Evolutionary conservation across 2,113 vertebrate species (phyloP).

Genomic region (Acrocephalus kingi): DNA sequence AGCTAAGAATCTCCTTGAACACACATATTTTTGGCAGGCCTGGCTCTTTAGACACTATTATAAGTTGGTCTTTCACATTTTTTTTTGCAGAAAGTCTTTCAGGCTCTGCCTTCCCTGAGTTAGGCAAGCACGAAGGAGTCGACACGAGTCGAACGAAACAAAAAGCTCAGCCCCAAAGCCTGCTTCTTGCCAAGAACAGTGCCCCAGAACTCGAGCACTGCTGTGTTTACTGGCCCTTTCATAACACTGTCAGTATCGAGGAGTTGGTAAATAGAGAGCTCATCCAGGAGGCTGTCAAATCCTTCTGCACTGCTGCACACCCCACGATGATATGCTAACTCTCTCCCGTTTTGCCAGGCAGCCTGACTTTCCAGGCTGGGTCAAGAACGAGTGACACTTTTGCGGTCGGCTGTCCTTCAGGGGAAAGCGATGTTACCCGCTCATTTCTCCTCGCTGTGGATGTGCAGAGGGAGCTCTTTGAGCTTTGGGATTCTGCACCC

Average conservation of each 20-base stretch:
- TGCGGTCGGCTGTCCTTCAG: conserved; percentile 61
- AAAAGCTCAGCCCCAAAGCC: conserved; percentile 5
- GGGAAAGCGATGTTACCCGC: conserved; percentile 51
- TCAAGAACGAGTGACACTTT: conserved; percentile 65
- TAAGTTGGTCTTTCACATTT: conserved; percentile 22
- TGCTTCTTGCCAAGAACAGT: conserved; percentile 60
- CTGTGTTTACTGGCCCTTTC: conserved; percentile 61
- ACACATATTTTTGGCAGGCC: conserved; percentile 32
- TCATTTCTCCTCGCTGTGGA: not conserved
- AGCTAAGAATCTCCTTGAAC: not conserved
- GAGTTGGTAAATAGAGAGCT: conserved; percentile 60
- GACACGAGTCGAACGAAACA: not conserved
- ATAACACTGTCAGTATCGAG: conserved; percentile 45
- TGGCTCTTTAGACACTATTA: conserved; percentile 36
- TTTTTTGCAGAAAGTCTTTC: conserved; percentile 20
- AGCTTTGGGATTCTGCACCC: not conserved
- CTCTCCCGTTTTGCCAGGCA: conserved; percentile 67
- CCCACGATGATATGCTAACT: conserved; percentile 50
- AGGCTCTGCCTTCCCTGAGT: conserved; percentile 37
- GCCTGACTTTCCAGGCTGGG: conserved; percentile 70
- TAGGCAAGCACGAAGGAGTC: not conserved
- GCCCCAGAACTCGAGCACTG: conserved; percentile 37
- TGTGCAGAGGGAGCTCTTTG: conserved; percentile 25
- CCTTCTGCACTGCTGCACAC: conserved; percentile 70
- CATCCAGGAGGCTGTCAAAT: conserved; percentile 66